A percentile compares a stretch with the other conserved stretches of the same genome.
Conservation (phyloP, 2,888 invertebrate species). For the Lithophane socia region DNA sequence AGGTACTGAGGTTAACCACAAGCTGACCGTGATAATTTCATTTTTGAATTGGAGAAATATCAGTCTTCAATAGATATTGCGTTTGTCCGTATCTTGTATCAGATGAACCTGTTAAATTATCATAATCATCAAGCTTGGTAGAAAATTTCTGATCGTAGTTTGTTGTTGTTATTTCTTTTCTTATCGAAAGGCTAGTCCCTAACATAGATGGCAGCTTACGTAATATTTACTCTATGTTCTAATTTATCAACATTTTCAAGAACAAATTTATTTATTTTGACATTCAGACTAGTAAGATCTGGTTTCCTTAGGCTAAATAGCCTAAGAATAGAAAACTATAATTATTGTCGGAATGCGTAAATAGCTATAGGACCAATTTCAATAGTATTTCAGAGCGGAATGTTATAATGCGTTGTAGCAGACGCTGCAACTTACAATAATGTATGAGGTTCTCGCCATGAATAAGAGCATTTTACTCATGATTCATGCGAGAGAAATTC, state of each 20-base stretch:
- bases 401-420: not conserved
- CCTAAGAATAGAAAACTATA: too few species aligned
- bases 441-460: slow-evolving; percentile 36
- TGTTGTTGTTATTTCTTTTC: not conserved
- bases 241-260: not conserved
- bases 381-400: not conserved
- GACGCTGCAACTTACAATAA: slow-evolving; percentile 28
- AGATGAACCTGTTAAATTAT: not conserved
- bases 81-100: not conserved
- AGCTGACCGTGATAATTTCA: not conserved
- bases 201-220: not conserved
- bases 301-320: too few species aligned
- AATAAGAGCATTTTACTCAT: slow-evolving; percentile 38
- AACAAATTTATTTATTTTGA: not conserved
- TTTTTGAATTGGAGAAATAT: slow-evolving; percentile 23
- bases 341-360: too few species aligned
- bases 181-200: not conserved
- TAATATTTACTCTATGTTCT: not conserved
- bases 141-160: not conserved
- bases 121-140: not conserved
- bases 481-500: slow-evolving; percentile 37
- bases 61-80: not conserved
- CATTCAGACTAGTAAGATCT: not conserved
- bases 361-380: not conserved
- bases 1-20: slow-evolving; percentile 8